Conservation (phyloP, 1,140 invertebrate genomes). For the Aphis craccivora region DNA sequence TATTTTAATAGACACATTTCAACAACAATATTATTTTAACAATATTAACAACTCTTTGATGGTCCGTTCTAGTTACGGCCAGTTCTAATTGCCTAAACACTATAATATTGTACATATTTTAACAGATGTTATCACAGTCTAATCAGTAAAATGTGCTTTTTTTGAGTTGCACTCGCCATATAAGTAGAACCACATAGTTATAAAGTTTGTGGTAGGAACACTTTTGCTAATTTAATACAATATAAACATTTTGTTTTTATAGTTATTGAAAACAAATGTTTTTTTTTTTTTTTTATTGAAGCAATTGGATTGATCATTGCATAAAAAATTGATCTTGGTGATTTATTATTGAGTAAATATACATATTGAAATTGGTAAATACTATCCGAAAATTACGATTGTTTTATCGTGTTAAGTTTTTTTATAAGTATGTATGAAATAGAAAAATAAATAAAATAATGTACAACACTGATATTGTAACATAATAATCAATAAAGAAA, state of each 20-base stretch:
- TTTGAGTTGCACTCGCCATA: slow-evolving; percentile 25
- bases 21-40: slow-evolving; percentile 51
- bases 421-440: neutral
- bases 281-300: slow-evolving; percentile 4
- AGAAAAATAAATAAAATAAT: slow-evolving; percentile 46
- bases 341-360: slow-evolving; percentile 17
- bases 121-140: slow-evolving; percentile 57
- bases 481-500: slow-evolving; percentile 23
- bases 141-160: slow-evolving; percentile 43
- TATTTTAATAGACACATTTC: slow-evolving; percentile 48
- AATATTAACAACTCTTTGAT: slow-evolving; percentile 51
- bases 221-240: slow-evolving; percentile 30
- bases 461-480: slow-evolving; percentile 12
- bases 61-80: slow-evolving; percentile 50
- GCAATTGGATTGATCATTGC: slow-evolving; percentile 51
- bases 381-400: neutral
- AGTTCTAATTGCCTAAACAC: slow-evolving; percentile 56
- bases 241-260: slow-evolving; percentile 41
- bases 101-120: slow-evolving; percentile 53
- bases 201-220: slow-evolving; percentile 39
- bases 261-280: slow-evolving; percentile 31
- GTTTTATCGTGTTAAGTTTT: neutral
- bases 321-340: slow-evolving; percentile 57
- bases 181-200: slow-evolving; percentile 50
- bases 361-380: neutral